These are phyloP conservation scores for Takifugu bimaculatus DNA, from an alignment of 2,113 vertebrate genomes.

Conservation along the genomic window DNA sequence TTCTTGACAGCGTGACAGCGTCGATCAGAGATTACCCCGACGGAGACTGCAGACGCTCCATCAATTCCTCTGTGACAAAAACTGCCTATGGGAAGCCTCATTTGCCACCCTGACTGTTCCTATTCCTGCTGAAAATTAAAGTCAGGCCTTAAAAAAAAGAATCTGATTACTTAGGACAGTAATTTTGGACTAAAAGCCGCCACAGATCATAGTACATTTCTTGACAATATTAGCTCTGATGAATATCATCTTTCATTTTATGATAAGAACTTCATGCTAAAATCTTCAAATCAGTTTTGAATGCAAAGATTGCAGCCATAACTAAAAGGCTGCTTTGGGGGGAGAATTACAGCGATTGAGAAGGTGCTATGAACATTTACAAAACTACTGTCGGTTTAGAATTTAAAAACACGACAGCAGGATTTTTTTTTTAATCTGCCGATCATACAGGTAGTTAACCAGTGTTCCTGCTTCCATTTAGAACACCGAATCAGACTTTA, in stretches of 20 bases:
- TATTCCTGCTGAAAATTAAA: neutral
- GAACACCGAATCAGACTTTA: neutral
- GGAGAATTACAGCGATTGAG: too few relatives aligned
- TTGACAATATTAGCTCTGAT: neutral
- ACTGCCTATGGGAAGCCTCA: conserved; percentile 9
- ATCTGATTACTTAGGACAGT: neutral
- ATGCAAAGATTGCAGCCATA: too few relatives aligned
- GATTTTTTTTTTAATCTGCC: too few relatives aligned
- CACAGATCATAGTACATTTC: neutral
- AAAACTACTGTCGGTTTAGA: too few relatives aligned
- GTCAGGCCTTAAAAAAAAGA: neutral
- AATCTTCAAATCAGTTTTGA: too few relatives aligned
- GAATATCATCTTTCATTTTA: neutral
- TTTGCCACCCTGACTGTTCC: conserved; percentile 4
- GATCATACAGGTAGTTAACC: neutral
- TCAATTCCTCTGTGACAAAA: conserved; percentile 33
- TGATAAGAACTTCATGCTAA: too few relatives aligned
- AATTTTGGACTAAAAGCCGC: neutral
- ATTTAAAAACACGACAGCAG: too few relatives aligned
- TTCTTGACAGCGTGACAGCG: conserved; percentile 35
- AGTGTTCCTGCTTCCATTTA: neutral
- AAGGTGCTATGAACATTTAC: too few relatives aligned
- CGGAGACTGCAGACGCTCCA: conserved; percentile 44
- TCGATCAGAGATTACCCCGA: conserved; percentile 40
- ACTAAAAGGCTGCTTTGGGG: too few relatives aligned